Conservation (phyloP, 2,113 vertebrate species). For the Gnathonemus longibarbis region DNA sequence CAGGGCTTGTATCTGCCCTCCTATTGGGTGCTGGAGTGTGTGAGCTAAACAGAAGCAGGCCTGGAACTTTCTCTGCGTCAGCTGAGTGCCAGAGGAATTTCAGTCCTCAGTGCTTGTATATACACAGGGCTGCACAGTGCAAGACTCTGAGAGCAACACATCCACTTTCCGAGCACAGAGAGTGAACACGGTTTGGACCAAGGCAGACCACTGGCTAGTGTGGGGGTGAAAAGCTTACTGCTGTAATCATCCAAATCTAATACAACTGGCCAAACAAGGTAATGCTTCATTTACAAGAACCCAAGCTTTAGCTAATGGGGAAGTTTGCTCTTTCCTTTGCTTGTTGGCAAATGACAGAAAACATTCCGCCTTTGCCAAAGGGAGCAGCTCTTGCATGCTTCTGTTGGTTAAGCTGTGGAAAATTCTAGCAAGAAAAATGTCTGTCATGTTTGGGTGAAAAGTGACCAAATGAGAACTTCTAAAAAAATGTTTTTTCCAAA, state of each 20-base stretch:
- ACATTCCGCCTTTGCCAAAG: background rate
- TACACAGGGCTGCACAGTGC: slow-evolving; percentile 35
- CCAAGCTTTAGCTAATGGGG: slow-evolving; percentile 24
- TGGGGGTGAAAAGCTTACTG: slow-evolving; percentile 31
- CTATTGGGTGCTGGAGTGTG: background rate
- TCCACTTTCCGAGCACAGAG: slow-evolving; percentile 29
- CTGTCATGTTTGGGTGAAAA: background rate
- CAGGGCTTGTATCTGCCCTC: background rate
- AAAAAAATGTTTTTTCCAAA: background rate
- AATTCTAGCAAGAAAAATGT: background rate
- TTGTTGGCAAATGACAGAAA: slow-evolving; percentile 35
- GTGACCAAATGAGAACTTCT: background rate
- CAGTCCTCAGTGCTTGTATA: slow-evolving; percentile 40
- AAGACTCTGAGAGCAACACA: slow-evolving; percentile 44
- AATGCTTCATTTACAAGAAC: slow-evolving; percentile 36
- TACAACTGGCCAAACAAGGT: slow-evolving; percentile 55
- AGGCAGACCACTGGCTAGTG: slow-evolving; percentile 31
- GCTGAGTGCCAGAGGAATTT: slow-evolving; percentile 51
- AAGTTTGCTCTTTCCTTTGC: slow-evolving; percentile 38
- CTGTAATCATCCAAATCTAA: slow-evolving; percentile 40
- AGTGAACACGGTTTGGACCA: slow-evolving; percentile 32
- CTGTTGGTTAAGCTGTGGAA: background rate
- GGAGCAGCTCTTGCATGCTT: slow-evolving; percentile 37
- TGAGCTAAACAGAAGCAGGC: slow-evolving; percentile 23
- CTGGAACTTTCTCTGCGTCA: slow-evolving; percentile 62